Base-by-base conservation (phyloP, 2,113 vertebrate genomes). In the Burhinus bistriatus region DNA sequence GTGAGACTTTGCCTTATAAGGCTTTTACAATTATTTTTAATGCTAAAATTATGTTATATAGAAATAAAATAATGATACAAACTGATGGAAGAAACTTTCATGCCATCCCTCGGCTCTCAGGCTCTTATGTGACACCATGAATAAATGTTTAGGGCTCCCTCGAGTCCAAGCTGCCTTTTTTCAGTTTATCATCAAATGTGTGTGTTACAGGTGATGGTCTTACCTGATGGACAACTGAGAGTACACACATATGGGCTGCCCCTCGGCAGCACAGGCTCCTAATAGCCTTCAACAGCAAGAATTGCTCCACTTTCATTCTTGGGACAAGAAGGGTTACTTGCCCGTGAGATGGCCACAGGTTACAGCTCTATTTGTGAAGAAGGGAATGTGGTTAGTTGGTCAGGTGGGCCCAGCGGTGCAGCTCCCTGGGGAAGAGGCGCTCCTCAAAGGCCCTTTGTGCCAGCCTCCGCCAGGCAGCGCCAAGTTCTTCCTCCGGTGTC, bases 361-460 rank as follows among this genome's bases (percentile, higher is more conserved):
- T 11, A 3, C 9, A 45, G 57, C 65, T 45, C 58, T 59, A 38
- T 79, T 65, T 92, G 92, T 6, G 69, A 88, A 72, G n/a, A 55
- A 52, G 70, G 58, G 65, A 54, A 15, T 18, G 87, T 25, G 52
- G 22, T 36, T 9, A 3, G 16, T 18, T 5, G 44, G 5, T 77
- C 73, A 73, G 69, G 29, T 81, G 69, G 47, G 52, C 75, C 42
- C 65, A 27, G 79, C 4, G 2, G 4, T 9, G 30, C 5, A 29
- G 70, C 70, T 93, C 68, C 95, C 73, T 94, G 87, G 77, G 97
- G 49, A 80, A 69, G 62, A 68, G 89, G 54, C 5, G 12, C 87
- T 95, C 88, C 96, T 98, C 96, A 97, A 97, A 98, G 96, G 93
- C 75, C 49, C 91, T 98, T 98, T 97, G 97, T 98, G 97, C 90